Base-by-base conservation (phyloP, 2,797 vertebrate genomes). In the Sternarchorhynchus goeldii region DNA sequence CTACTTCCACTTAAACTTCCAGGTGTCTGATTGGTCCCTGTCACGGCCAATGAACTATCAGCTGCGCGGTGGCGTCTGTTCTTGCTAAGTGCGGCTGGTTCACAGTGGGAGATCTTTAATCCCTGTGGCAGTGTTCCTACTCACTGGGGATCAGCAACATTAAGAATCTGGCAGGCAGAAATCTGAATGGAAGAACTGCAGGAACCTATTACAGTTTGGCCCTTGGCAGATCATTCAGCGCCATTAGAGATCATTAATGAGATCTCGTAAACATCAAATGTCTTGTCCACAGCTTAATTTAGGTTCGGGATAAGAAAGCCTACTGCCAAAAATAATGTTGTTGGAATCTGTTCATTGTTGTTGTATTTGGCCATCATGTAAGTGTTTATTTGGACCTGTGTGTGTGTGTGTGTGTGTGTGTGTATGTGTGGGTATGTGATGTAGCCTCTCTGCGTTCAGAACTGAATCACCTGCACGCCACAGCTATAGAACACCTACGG, bases 401-500 rank as follows among this genome's bases (percentile, higher is more conserved):
- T 17, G 10, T 66, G 53, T 57, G 62, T 69, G 62, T 65, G 32
- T 18, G 16, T 16, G 77, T 29, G 12, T 36, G 72, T 69, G 18
- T 36, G 21, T 75, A 16, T 75, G 41, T 56, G 59, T 70, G 5
- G 64, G 36, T 73, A 25, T 57, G 36, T 68, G 12, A 2, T 59
- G 16, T 64, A 99, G 97, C 97, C 0, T 98, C 97, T 66, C 93
- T 99, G 53, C 95, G 97, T 56, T 98, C 97, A 6, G 97, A 99
- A 88, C 91, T 99, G 41, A 99, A 98, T 84, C 96, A 98, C 85
- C 94, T 98, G 57, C 97, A 99, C 0, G 96, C 97, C 16, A 92
- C 96, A 34, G 94, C 96, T 29, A 92, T 97, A 41, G 96, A 99
- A 84, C 94, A 98, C 73, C 85, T 99, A 57, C 93, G 93, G 84